phyloP scores from a whole-genome alignment of 2,113 vertebrate species.

The Maccullochella peelii region DNA sequence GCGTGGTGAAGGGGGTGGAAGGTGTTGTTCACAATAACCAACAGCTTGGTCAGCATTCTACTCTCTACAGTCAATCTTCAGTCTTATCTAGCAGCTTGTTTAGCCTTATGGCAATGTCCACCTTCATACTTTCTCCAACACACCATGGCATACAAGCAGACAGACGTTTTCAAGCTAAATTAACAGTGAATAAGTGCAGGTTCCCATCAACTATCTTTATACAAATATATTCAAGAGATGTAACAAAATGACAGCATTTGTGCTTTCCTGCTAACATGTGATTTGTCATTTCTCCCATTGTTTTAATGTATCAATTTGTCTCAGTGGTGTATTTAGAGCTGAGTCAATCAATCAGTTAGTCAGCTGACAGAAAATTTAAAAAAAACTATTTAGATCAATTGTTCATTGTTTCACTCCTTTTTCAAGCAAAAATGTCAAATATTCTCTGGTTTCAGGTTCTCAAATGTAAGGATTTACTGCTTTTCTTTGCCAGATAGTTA shows the following conservation, averaged over 20 bases:
- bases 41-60: neutral
- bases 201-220: neutral
- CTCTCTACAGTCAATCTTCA: slow-evolving; percentile 3
- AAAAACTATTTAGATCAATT: no score
- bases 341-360: neutral
- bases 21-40: neutral
- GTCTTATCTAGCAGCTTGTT: neutral
- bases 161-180: neutral
- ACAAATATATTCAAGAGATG: neutral
- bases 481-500: neutral
- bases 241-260: neutral
- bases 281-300: no score
- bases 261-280: neutral
- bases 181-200: neutral
- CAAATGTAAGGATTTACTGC: neutral
- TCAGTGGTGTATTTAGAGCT: neutral
- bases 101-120: neutral
- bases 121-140: neutral
- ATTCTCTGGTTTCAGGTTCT: neutral
- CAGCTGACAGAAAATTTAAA: neutral
- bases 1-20: neutral
- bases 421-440: neutral
- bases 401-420: neutral
- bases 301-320: neutral
- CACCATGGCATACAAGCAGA: no score